phyloP scores from a whole-genome alignment of 2,888 invertebrate species.

The Argynnis bischoffii region DNA sequence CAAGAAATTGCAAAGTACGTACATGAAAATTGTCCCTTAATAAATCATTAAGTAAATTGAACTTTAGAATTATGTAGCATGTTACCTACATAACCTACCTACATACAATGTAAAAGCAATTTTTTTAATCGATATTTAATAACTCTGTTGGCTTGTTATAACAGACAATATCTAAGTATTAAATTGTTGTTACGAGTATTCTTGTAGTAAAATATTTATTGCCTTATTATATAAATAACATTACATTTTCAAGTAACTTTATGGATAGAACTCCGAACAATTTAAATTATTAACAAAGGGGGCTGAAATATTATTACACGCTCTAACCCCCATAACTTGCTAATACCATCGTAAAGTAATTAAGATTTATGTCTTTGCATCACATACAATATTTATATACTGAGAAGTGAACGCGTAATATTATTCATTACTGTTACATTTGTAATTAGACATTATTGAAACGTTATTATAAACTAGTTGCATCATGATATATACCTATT shows the following conservation, averaged over 20 bases:
- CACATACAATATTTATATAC: constrained; percentile 39
- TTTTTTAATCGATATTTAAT: too few relatives aligned
- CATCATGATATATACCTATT: neutral
- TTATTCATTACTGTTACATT: neutral
- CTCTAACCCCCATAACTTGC: constrained; percentile 41
- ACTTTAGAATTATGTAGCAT: too few relatives aligned
- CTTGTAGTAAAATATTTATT: constrained; percentile 18
- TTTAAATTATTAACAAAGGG: constrained; percentile 34
- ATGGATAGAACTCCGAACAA: constrained; percentile 19
- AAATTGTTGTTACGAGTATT: constrained; percentile 10
- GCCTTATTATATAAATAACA: constrained; percentile 8
- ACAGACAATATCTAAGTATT: constrained; percentile 7
- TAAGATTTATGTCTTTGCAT: constrained; percentile 42
- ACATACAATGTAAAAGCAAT: too few relatives aligned
- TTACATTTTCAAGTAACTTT: constrained; percentile 26
- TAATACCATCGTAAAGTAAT: constrained; percentile 42
- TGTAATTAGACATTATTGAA: neutral
- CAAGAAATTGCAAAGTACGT: too few relatives aligned
- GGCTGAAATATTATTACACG: constrained; percentile 29
- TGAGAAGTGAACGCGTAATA: constrained; percentile 18
- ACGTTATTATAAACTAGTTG: neutral
- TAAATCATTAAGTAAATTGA: too few relatives aligned
- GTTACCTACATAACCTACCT: too few relatives aligned
- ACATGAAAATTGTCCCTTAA: too few relatives aligned
- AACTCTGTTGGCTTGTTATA: neutral